Conservation (phyloP, 2,888 invertebrate genomes). For the Polyploca ridens region DNA sequence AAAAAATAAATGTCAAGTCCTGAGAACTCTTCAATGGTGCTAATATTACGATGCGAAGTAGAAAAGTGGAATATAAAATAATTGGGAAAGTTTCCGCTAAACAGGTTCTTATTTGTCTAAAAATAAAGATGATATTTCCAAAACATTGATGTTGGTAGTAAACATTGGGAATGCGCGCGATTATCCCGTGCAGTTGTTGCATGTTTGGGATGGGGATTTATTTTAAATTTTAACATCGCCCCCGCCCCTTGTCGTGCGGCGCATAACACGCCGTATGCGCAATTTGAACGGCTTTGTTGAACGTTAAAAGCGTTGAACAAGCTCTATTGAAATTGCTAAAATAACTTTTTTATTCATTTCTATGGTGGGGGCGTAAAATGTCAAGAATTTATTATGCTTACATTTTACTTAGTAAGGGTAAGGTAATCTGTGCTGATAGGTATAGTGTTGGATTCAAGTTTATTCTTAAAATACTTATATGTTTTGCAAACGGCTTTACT, state of each 20-base stretch:
- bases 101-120: neutral
- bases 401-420: no score
- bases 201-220: conserved; percentile 62
- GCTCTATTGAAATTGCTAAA: conserved; percentile 16
- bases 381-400: no score
- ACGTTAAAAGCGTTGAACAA: conserved; percentile 26
- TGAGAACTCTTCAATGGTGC: conserved; percentile 23
- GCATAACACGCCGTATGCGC: conserved; percentile 35
- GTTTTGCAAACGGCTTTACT: no score
- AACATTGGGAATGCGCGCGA: conserved; percentile 42
- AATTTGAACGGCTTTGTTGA: conserved; percentile 59
- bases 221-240: conserved; percentile 70
- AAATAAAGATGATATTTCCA: neutral
- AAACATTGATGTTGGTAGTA: conserved; percentile 20
- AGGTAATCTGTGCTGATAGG: no score
- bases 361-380: neutral
- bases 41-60: conserved; percentile 53
- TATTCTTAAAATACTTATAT: no score
- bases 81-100: neutral
- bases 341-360: conserved; percentile 13
- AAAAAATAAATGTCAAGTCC: neutral
- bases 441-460: no score
- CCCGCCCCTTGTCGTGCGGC: conserved; percentile 36
- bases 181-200: conserved; percentile 53
- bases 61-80: conserved; percentile 14